Evolutionary conservation across 2,888 invertebrate genomes (phyloP).

Genomic region (Acrocyrtus sp.): DNA sequence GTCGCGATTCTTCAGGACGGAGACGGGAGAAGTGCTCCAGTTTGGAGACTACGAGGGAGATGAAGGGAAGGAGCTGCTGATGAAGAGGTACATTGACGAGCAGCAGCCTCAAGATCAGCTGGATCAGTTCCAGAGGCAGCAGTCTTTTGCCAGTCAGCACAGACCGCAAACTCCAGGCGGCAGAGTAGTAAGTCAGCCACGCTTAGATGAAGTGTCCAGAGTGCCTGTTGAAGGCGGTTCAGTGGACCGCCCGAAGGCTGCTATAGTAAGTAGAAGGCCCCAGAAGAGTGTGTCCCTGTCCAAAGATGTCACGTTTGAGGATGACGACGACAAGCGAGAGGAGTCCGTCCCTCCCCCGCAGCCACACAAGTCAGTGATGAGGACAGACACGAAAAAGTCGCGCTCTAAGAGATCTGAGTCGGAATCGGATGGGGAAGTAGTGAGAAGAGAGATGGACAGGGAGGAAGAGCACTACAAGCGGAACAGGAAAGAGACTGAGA

Average conservation of each 20-base stretch:
- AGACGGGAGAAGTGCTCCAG: slow-evolving; percentile 61
- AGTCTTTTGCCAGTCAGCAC: slow-evolving; percentile 24
- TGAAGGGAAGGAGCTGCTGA: slow-evolving; percentile 84
- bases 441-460: slow-evolving; percentile 14
- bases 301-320: slow-evolving; percentile 30
- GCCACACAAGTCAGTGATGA: too few relatives aligned
- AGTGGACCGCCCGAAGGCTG: slow-evolving; percentile 49
- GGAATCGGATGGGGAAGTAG: slow-evolving; percentile 21
- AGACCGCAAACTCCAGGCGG: slow-evolving; percentile 18
- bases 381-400: background rate
- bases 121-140: slow-evolving; percentile 20
- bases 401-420: slow-evolving; percentile 19
- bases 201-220: slow-evolving; percentile 13
- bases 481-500: slow-evolving; percentile 5
- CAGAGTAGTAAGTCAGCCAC: slow-evolving; percentile 16
- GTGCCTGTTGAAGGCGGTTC: slow-evolving; percentile 3
- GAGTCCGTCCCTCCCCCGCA: slow-evolving; percentile 9
- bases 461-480: slow-evolving; percentile 14
- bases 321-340: slow-evolving; percentile 32
- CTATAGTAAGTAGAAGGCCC: slow-evolving; percentile 36
- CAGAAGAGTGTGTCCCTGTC: slow-evolving; percentile 21
- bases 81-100: slow-evolving; percentile 86
- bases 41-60: slow-evolving; percentile 72
- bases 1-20: slow-evolving; percentile 58
- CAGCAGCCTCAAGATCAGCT: slow-evolving; percentile 65